These are phyloP conservation scores for Nasonia giraulti DNA, from an alignment of 1,140 invertebrate species.

Conservation along the genomic window DNA sequence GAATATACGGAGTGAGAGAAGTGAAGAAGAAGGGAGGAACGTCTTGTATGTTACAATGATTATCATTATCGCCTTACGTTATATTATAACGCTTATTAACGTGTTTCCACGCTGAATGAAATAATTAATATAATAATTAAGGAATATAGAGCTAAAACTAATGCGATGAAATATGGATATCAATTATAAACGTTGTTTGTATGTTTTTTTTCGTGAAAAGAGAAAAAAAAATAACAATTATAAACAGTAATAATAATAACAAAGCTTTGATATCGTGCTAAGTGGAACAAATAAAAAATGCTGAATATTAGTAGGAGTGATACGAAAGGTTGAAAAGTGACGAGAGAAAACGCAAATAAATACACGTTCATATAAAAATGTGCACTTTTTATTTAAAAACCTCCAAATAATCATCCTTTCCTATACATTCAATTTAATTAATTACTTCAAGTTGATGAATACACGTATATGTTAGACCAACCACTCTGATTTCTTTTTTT, in stretches of 20 bases:
- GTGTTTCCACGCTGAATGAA: constrained; percentile 58
- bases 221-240: constrained; percentile 10
- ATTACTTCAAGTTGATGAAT: too few relatives aligned
- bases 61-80: constrained; percentile 64
- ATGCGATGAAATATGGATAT: constrained; percentile 58
- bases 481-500: too few relatives aligned
- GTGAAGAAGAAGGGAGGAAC: constrained; percentile 41
- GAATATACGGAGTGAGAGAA: constrained; percentile 11
- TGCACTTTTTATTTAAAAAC: constrained; percentile 22
- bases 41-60: constrained; percentile 62
- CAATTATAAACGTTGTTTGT: constrained; percentile 60
- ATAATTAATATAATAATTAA: constrained; percentile 7
- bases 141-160: constrained; percentile 34
- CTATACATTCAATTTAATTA: too few relatives aligned
- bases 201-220: constrained; percentile 58
- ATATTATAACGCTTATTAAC: constrained; percentile 62
- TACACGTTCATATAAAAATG: constrained; percentile 60
- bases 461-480: too few relatives aligned
- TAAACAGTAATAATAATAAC: constrained; percentile 38
- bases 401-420: too few relatives aligned
- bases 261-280: constrained; percentile 58
- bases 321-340: constrained; percentile 39
- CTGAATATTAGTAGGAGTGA: constrained; percentile 29
- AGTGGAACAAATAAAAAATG: constrained; percentile 50
- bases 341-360: constrained; percentile 56